A percentile compares a stretch with the other conserved stretches of the same genome.
These are phyloP conservation scores for Cryptomyrus ogoouensis DNA, from an alignment of 2,113 vertebrate genomes.

Conservation along the genomic window DNA sequence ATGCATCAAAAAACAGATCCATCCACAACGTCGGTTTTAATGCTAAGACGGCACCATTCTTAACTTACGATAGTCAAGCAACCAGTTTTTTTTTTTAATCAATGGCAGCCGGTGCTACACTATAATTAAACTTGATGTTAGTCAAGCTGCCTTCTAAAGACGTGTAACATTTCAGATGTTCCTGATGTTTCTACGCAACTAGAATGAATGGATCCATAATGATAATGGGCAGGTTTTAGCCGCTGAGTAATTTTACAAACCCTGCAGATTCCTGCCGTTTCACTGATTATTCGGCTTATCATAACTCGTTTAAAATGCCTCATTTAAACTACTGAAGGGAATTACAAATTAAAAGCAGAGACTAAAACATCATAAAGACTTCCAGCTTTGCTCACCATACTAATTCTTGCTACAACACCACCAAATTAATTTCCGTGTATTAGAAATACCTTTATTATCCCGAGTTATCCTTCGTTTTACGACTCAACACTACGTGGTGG, in stretches of 20 bases:
- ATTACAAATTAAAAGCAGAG: background rate
- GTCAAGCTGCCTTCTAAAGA: background rate
- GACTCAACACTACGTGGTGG: background rate
- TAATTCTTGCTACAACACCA: background rate
- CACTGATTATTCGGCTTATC: background rate
- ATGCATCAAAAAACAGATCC: background rate
- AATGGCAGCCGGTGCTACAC: background rate
- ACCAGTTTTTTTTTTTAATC: background rate
- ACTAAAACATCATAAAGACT: background rate
- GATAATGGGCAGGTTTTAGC: background rate
- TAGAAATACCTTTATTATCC: slow-evolving; percentile 8
- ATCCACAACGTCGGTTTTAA: background rate
- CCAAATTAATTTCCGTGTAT: background rate
- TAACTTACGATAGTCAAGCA: background rate
- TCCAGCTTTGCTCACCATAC: background rate
- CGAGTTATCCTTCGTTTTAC: slow-evolving; percentile 6
- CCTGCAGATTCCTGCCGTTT: background rate
- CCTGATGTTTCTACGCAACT: background rate
- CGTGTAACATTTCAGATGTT: background rate
- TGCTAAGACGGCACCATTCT: background rate
- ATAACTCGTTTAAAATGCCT: background rate
- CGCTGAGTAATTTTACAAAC: background rate
- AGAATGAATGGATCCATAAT: background rate
- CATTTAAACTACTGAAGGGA: background rate
- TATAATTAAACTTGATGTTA: background rate